These are phyloP conservation scores for Leptogaster cylindrica DNA, from an alignment of 2,888 invertebrate species.

Conservation along the genomic window DNA sequence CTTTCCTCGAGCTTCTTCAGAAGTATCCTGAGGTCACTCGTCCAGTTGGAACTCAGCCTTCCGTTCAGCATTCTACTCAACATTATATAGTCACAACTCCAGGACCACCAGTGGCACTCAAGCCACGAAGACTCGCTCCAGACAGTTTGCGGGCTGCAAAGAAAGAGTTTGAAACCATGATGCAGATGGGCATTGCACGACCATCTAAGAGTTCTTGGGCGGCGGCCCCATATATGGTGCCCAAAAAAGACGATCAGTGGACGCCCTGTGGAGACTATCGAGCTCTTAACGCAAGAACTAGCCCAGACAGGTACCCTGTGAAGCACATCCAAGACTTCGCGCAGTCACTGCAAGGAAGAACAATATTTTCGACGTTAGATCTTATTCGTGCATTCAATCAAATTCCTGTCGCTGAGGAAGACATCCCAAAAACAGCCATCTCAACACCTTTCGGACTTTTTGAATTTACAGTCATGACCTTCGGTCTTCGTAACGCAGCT, in stretches of 20 bases:
- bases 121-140: slow-evolving; percentile 51
- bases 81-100: slow-evolving; percentile 45
- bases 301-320: slow-evolving; percentile 54
- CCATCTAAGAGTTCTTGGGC: slow-evolving; percentile 59
- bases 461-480: slow-evolving; percentile 53
- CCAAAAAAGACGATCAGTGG: slow-evolving; percentile 53
- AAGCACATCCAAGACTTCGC: slow-evolving; percentile 48
- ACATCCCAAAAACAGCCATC: slow-evolving; percentile 57
- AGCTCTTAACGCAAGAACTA: slow-evolving; percentile 51
- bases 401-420: slow-evolving; percentile 54
- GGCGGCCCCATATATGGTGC: slow-evolving; percentile 55
- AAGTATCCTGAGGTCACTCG: background rate
- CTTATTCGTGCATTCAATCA: slow-evolving; percentile 54
- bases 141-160: slow-evolving; percentile 44
- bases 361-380: slow-evolving; percentile 50
- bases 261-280: slow-evolving; percentile 55
- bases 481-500: slow-evolving; percentile 40
- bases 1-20: background rate
- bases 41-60: too few species aligned
- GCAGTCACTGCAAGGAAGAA: background rate
- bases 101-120: slow-evolving; percentile 41
- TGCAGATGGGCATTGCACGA: slow-evolving; percentile 57
- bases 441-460: slow-evolving; percentile 56
- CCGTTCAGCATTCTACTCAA: too few species aligned
- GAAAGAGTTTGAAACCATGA: slow-evolving; percentile 42